phyloP scores from a whole-genome alignment of 1,140 invertebrate species.

The Penaeus indicus region DNA sequence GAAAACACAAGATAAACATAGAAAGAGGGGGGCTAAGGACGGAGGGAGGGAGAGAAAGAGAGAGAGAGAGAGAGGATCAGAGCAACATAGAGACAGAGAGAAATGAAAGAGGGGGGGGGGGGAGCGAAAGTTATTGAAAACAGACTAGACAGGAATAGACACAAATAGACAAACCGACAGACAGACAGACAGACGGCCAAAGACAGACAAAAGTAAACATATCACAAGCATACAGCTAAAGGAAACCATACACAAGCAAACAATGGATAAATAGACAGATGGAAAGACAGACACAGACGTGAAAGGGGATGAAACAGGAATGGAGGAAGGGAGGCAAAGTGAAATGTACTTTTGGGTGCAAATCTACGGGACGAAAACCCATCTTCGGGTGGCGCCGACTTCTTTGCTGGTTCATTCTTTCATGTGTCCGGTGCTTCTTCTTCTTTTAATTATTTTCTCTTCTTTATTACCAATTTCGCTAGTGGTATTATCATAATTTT shows the following conservation, averaged over 20 bases:
- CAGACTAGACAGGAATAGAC: neutral
- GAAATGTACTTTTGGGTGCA: no score
- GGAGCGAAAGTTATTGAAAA: neutral
- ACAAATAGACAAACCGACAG: neutral
- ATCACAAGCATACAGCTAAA: neutral
- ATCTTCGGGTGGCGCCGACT: no score
- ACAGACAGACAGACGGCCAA: neutral
- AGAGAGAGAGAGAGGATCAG: neutral
- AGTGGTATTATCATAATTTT: no score
- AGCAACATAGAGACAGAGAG: conserved; percentile 18
- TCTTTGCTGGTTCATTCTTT: no score
- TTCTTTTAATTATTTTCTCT: no score
- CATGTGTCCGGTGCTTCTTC: no score
- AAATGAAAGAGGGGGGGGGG: conserved; percentile 14
- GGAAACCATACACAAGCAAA: neutral
- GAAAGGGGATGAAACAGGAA: neutral
- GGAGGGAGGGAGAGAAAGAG: neutral
- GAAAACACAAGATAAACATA: neutral
- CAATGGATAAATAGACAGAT: neutral
- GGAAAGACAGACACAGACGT: neutral
- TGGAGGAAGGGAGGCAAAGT: no score
- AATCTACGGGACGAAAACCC: no score
- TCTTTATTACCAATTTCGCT: no score
- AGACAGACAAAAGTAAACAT: neutral
- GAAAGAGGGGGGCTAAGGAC: neutral